Base-by-base conservation (phyloP, 2,797 vertebrate species). In the Anabas testudineus region DNA sequence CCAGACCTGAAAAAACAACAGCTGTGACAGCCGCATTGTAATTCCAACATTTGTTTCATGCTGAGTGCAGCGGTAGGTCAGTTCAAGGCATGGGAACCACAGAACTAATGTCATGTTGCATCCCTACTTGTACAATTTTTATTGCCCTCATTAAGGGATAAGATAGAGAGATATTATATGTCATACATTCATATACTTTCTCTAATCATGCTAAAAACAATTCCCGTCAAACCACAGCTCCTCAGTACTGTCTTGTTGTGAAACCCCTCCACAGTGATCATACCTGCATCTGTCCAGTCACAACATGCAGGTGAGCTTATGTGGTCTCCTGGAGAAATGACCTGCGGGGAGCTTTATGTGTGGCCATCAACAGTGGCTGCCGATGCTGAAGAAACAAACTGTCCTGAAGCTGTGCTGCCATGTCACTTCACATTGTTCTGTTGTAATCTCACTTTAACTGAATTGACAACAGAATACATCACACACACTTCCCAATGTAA, bases 1-100 rank as follows among this genome's bases (percentile, higher is more conserved):
- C 66, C 63, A 76, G 90, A 91, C 83, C 90, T 93, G 91, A 90
- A 92, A 92, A 82, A 94, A 94, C 93, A 94, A 93, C 94, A 95
- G 94, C 93, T 94, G 94, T 52, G 54, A 84, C 85, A 79, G 81
- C 62, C 81, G 14, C 82, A 83, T 80, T 85, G 86, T 90, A 83
- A 82, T 89, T 81, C 82, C 73, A 86, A 86, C 88, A 90, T 93
- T 92, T 93, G 93, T 69, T 81, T 86, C 85, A 57, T 43, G 82
- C 86, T 22, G 79, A 85, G 85, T 86, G 84, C 87, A 84, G 85
- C 80, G 68, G 78, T 68, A 78, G 85, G 83, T 89, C 80, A 78
- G 75, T 61, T 82, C 83, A 69, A 81, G 45, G 82, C 82, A 82
- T 71, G 90, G 45, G 86, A 84, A 85, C 70, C 63, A 12, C 21